These are phyloP conservation scores for Poeciliopsis retropinna DNA, from an alignment of 2,113 vertebrate genomes.

Conservation along the genomic window DNA sequence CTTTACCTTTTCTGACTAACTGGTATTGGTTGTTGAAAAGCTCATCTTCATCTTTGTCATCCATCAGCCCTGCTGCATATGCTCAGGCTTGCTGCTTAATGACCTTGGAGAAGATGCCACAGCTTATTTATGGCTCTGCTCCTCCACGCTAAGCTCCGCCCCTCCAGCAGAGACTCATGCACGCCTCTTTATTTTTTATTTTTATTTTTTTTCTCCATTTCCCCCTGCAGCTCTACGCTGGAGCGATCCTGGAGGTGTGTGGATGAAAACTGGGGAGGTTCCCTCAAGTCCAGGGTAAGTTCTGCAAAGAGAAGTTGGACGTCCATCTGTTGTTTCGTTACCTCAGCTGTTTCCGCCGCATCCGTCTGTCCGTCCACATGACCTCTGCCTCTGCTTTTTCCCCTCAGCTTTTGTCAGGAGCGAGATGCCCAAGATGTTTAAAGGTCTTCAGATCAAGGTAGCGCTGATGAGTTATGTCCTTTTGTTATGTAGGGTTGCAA, in stretches of 20 bases:
- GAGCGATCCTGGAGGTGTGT: conserved; percentile 97
- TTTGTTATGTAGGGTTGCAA: neutral
- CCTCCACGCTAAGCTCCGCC: conserved; percentile 19
- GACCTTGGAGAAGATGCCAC: conserved; percentile 40
- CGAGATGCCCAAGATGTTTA: conserved; percentile 98
- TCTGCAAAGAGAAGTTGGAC: conserved; percentile 4
- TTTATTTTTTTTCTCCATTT: neutral
- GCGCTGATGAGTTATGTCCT: neutral
- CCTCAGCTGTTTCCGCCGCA: conserved; percentile 9
- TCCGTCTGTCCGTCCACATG: conserved; percentile 5
- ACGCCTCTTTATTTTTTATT: too few species aligned
- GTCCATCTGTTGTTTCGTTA: conserved; percentile 5
- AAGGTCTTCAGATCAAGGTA: conserved; percentile 98
- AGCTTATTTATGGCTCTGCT: conserved; percentile 61
- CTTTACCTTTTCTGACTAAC: too few species aligned
- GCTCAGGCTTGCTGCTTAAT: conserved; percentile 56
- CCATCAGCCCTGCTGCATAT: conserved; percentile 64
- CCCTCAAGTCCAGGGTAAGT: conserved; percentile 99
- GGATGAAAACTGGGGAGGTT: conserved; percentile 99
- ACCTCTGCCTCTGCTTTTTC: conserved; percentile 37
- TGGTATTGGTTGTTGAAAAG: too few species aligned
- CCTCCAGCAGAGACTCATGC: conserved; percentile 16
- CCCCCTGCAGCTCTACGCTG: conserved; percentile 87
- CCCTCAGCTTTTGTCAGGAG: conserved; percentile 96
- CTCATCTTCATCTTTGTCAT: conserved; percentile 23